These are phyloP conservation scores for Drosophila lowei DNA, from an alignment of 1,140 invertebrate genomes.

Conservation along the genomic window DNA sequence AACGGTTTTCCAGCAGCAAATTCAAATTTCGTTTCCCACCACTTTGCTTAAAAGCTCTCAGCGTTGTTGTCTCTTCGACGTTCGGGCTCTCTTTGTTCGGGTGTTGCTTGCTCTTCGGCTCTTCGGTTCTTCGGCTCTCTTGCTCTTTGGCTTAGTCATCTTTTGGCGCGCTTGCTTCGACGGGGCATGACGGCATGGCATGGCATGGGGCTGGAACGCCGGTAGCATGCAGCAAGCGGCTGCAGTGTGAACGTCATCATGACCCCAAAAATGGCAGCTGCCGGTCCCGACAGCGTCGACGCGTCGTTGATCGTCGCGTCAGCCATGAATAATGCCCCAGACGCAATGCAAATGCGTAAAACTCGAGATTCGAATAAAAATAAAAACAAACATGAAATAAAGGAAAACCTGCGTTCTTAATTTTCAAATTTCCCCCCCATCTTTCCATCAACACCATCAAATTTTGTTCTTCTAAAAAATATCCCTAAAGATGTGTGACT, in stretches of 20 bases:
- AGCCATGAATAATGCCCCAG: conserved; percentile 47
- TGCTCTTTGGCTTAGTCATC: conserved; percentile 37
- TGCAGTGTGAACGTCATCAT: conserved; percentile 46
- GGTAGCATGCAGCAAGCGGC: conserved; percentile 36
- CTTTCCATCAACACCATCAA: too few species aligned
- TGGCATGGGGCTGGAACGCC: conserved; percentile 19
- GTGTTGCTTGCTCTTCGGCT: not conserved
- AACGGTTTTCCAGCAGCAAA: not conserved
- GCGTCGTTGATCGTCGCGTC: conserved; percentile 22
- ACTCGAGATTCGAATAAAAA: not conserved
- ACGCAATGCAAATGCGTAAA: not conserved
- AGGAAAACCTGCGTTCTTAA: too few species aligned
- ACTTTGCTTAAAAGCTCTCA: conserved; percentile 2
- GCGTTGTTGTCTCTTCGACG: not conserved
- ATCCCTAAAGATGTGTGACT: too few species aligned
- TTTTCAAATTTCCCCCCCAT: too few species aligned
- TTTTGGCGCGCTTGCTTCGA: conserved; percentile 31
- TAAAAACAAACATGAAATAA: not conserved
- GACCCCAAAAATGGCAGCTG: conserved; percentile 57
- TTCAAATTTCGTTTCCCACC: conserved; percentile 10
- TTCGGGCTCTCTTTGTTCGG: not conserved
- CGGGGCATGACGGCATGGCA: conserved; percentile 19
- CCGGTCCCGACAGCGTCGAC: conserved; percentile 2
- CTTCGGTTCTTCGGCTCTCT: not conserved
- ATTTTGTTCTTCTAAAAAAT: too few species aligned